Evolutionary conservation across 2,888 invertebrate species (phyloP).

Genomic region (Pelosia muscerda): DNA sequence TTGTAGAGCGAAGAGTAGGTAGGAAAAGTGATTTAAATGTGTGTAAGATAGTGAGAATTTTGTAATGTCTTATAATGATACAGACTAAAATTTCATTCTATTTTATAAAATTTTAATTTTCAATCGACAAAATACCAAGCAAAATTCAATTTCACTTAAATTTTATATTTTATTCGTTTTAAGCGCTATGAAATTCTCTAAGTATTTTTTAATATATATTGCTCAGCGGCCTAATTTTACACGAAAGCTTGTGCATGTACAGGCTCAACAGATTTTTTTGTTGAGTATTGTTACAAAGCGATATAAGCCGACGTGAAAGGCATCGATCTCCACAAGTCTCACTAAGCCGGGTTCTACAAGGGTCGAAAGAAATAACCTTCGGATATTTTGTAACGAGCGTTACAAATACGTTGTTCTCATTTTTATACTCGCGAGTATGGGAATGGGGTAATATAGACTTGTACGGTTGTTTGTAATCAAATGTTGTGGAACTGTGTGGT

Average conservation of each 20-base stretch:
- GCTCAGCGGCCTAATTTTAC: constrained; percentile 14
- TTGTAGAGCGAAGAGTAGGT: too few relatives aligned
- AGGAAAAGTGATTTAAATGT: too few relatives aligned
- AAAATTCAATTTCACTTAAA: not conserved
- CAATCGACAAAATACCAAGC: not conserved
- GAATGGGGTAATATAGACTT: constrained; percentile 59
- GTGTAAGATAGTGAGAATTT: too few relatives aligned
- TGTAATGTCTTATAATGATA: too few relatives aligned
- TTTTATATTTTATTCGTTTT: constrained; percentile 8
- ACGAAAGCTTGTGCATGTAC: constrained; percentile 25
- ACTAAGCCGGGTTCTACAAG: constrained; percentile 71
- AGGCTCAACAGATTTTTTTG: constrained; percentile 37
- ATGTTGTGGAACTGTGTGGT: constrained; percentile 15
- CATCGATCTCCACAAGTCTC: constrained; percentile 71
- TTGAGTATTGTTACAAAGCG: constrained; percentile 56
- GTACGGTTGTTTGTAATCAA: constrained; percentile 46
- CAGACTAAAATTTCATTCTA: not conserved
- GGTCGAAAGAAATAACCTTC: constrained; percentile 68
- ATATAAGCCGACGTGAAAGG: constrained; percentile 58
- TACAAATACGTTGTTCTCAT: constrained; percentile 63
- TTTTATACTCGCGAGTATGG: constrained; percentile 62
- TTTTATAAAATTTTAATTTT: not conserved
- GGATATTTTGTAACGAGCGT: constrained; percentile 68
- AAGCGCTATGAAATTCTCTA: constrained; percentile 1
- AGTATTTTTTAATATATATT: not conserved